Percentiles rank a stretch among this genome's conserved stretches.
These are phyloP conservation scores for Pogonocherus hispidulus DNA, from an alignment of 2,888 invertebrate genomes.

Conservation along the genomic window DNA sequence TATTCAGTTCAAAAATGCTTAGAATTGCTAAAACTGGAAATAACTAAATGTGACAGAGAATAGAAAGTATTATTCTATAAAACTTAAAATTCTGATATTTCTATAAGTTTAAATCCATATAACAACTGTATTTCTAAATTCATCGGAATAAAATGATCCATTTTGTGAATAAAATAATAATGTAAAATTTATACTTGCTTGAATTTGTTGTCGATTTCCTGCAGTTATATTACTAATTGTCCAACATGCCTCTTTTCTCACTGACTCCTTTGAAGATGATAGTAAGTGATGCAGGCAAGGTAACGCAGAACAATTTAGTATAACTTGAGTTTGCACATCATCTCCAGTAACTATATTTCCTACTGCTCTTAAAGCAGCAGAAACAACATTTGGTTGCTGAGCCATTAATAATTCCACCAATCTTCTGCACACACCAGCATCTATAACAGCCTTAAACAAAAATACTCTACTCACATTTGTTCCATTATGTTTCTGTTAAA, in stretches of 20 bases:
- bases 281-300: constrained; percentile 86
- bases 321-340: constrained; percentile 94
- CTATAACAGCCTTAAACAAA: constrained; percentile 84
- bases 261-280: constrained; percentile 83
- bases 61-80: no score
- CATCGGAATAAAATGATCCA: background rate
- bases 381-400: constrained; percentile 85
- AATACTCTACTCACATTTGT: no score
- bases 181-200: constrained; percentile 74
- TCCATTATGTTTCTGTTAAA: no score
- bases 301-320: constrained; percentile 89
- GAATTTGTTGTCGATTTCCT: constrained; percentile 94
- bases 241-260: constrained; percentile 97
- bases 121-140: no score
- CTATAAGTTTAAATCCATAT: no score
- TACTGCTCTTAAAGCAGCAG: constrained; percentile 95
- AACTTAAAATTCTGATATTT: no score
- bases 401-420: constrained; percentile 75
- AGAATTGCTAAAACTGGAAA: no score
- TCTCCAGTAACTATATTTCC: constrained; percentile 98
- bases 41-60: no score
- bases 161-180: no score
- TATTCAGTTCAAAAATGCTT: no score
- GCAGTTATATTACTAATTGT: constrained; percentile 97
- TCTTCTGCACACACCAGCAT: constrained; percentile 91